A percentile compares a stretch with the other conserved stretches of the same genome.
Conservation (phyloP, 2,797 vertebrate species). For the Sternarchorhynchus goeldii region DNA sequence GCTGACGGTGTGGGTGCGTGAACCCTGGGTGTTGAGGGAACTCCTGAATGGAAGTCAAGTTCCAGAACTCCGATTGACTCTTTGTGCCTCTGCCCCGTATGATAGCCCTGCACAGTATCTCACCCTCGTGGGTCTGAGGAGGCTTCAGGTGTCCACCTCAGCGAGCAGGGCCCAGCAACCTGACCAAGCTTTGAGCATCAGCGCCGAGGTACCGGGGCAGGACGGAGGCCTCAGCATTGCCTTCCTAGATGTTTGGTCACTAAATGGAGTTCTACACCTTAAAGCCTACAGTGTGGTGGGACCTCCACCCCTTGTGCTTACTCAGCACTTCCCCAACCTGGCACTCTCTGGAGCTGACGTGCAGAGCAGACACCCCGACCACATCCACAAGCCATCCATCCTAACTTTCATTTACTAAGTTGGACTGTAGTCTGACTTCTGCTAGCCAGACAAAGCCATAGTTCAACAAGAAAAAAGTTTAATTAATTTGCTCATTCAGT, state of each 20-base stretch:
- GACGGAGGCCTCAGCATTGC: constrained; percentile 56
- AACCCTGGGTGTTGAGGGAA: constrained; percentile 66
- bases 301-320: constrained; percentile 51
- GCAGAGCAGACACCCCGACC: constrained; percentile 12
- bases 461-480: neutral
- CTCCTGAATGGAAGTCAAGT: constrained; percentile 66
- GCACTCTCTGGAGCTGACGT: constrained; percentile 17
- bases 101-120: constrained; percentile 54
- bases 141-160: constrained; percentile 62
- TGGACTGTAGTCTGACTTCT: neutral
- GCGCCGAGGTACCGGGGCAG: neutral
- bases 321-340: constrained; percentile 66
- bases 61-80: constrained; percentile 64
- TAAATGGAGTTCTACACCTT: constrained; percentile 64
- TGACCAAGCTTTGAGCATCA: constrained; percentile 59
- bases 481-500: too few relatives aligned
- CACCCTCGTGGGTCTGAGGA: constrained; percentile 64
- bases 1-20: constrained; percentile 64
- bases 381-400: constrained; percentile 52
- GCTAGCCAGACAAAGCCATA: neutral
- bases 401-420: constrained; percentile 72
- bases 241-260: constrained; percentile 65
- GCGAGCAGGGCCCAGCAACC: constrained; percentile 45
- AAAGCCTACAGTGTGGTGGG: constrained; percentile 71
- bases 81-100: constrained; percentile 55